A percentile compares a stretch with the other conserved stretches of the same genome.
These are phyloP conservation scores for Criorhina ranunculi DNA, from an alignment of 2,888 invertebrate species.

Conservation along the genomic window DNA sequence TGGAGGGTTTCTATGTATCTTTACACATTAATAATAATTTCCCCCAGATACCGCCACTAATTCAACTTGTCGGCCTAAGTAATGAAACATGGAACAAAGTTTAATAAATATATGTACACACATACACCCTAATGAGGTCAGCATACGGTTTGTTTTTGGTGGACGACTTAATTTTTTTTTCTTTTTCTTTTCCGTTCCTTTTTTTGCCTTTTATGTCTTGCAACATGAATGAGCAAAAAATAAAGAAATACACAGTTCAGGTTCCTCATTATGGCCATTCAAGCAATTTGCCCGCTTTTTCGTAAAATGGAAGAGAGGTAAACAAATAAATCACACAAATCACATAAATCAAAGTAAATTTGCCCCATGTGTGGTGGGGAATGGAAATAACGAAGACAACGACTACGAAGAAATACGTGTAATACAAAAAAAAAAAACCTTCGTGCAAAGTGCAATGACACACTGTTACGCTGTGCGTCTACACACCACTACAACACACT, in stretches of 20 bases:
- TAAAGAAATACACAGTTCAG: slow-evolving; percentile 2
- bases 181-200: slow-evolving; percentile 2
- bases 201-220: slow-evolving; percentile 29
- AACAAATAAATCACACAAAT: slow-evolving; percentile 50
- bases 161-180: slow-evolving; percentile 22
- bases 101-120: slow-evolving; percentile 25
- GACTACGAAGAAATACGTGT: neutral
- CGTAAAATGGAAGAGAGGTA: slow-evolving; percentile 35
- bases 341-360: slow-evolving; percentile 47
- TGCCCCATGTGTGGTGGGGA: no score
- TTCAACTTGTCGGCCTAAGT: slow-evolving; percentile 33
- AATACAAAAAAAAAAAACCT: slow-evolving; percentile 19
- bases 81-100: slow-evolving; percentile 38
- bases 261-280: slow-evolving; percentile 32
- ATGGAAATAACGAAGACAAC: neutral
- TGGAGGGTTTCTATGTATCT: slow-evolving; percentile 24
- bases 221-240: slow-evolving; percentile 8
- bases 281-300: slow-evolving; percentile 29
- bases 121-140: slow-evolving; percentile 50
- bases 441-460: slow-evolving; percentile 65
- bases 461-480: slow-evolving; percentile 20
- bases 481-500: no score
- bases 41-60: slow-evolving; percentile 8
- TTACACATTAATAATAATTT: slow-evolving; percentile 12
- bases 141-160: slow-evolving; percentile 37